phyloP scores from a whole-genome alignment of 2,888 invertebrate genomes.

The Eupithecia centaureata region DNA sequence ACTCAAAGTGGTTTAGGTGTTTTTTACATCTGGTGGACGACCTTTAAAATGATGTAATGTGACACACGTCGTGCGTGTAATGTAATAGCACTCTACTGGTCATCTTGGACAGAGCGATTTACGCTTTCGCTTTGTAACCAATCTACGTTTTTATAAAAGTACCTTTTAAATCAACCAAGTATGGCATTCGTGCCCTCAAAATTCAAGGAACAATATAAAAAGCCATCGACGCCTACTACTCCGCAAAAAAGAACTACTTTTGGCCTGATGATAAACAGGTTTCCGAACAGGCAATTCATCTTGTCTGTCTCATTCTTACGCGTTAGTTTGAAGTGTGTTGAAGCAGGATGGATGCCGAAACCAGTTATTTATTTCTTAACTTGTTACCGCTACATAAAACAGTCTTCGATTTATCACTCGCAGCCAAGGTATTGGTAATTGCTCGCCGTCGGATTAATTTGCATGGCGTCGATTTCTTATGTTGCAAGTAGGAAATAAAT shows the following conservation, averaged over 20 bases:
- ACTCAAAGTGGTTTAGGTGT: too few relatives aligned
- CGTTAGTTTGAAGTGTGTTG: conserved; percentile 11
- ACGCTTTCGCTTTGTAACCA: background rate
- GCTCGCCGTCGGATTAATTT: conserved; percentile 70
- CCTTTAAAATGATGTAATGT: too few relatives aligned
- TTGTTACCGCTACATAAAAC: conserved; percentile 73
- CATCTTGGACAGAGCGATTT: background rate
- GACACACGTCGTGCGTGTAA: too few relatives aligned
- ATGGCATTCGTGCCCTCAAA: conserved; percentile 58
- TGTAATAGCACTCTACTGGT: background rate
- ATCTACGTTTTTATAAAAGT: conserved; percentile 30
- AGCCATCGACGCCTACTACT: conserved; percentile 74
- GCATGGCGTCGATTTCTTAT: conserved; percentile 70
- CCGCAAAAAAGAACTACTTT: conserved; percentile 66
- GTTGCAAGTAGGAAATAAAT: conserved; percentile 43
- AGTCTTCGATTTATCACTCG: conserved; percentile 70
- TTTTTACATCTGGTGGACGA: background rate
- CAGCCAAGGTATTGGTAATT: conserved; percentile 63
- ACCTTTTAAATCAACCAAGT: conserved; percentile 39
- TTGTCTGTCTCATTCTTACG: conserved; percentile 55
- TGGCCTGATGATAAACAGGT: conserved; percentile 79
- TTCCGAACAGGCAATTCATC: conserved; percentile 69
- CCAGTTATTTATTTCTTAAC: conserved; percentile 82
- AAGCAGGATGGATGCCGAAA: conserved; percentile 58
- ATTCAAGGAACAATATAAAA: conserved; percentile 69